Evolutionary conservation across 2,888 invertebrate genomes (phyloP), one percentile per base, ranked within the genome.

Genomic region (Heliconius ethilla): DNA sequence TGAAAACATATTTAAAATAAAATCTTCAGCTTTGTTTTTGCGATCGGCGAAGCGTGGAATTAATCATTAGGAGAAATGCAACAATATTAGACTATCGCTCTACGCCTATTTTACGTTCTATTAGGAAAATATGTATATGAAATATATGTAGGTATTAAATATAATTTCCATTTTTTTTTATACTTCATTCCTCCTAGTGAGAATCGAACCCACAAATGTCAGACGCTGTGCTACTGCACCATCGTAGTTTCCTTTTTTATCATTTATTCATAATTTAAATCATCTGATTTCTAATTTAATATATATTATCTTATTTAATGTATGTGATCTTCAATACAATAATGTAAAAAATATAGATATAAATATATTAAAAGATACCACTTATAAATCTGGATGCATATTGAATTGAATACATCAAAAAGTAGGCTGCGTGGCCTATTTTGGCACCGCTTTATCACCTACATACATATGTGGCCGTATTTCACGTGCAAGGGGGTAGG

Each of bases 401-500:
- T 29, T 51, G 51, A 51, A 51, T 7, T 51, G 51, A 51, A 70
- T 45, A n/a, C 25, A 37, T 25, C 27, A 27, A 70, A 13, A 51
- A 77, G n/a, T 66, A 77, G 37, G 51, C 59, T 55, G 27, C 6
- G n/a, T 22, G 27, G 7, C 11, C 22, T 77, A 40, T 59, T 72
- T 69, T 69, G 67, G 77, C 73, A 76, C 75, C 69, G 70, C 70
- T 79, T 81, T 79, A 82, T 72, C 72, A 78, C 75, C 75, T 66
- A n/a, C n/a, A 59, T 59, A 59, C 59, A 22, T 59, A 67, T 69
- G 55, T 15, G 55, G 55, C 55, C 33, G 33, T 59, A 75, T 70
- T 69, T 59, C 62, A 74, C 69, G 69, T 67, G 51, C 66, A 37
- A 79, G 87, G 87, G 88, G 88, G 90, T 83, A 85, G 84, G 89